These are phyloP conservation scores for Vipera latastei DNA, from an alignment of 2,797 vertebrate species.

Conservation along the genomic window DNA sequence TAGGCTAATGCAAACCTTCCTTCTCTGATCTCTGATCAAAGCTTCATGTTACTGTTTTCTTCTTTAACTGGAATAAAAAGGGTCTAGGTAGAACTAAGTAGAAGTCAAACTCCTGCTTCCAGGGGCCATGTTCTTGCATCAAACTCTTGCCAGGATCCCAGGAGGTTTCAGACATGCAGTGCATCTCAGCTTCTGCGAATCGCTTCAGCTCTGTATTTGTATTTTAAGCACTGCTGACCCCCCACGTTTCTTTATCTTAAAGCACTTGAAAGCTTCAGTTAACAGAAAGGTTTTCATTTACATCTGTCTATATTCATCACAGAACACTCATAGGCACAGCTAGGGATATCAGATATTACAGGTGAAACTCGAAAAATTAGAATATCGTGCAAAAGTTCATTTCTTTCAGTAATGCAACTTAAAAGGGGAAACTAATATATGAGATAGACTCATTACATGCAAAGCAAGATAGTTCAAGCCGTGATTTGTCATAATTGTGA, in stretches of 20 bases:
- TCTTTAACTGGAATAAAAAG: not conserved
- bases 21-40: not conserved
- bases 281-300: not conserved
- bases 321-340: not conserved
- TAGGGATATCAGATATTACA: not conserved
- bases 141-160: not conserved
- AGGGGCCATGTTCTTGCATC: too few relatives aligned
- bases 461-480: too few relatives aligned
- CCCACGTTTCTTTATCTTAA: not conserved
- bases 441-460: too few relatives aligned
- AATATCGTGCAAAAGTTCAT: too few relatives aligned
- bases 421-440: too few relatives aligned
- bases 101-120: not conserved
- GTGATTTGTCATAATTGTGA: too few relatives aligned
- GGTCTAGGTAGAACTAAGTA: not conserved
- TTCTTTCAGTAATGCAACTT: too few relatives aligned
- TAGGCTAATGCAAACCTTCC: not conserved
- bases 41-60: not conserved
- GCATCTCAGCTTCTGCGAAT: not conserved
- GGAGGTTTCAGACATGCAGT: not conserved
- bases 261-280: not conserved
- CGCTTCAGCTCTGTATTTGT: not conserved
- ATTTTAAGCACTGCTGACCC: not conserved
- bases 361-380: too few relatives aligned
- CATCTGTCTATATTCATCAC: not conserved